Evolutionary conservation across 1,140 invertebrate species (phyloP).

Genomic region (Caenorhabditis brenneri): DNA sequence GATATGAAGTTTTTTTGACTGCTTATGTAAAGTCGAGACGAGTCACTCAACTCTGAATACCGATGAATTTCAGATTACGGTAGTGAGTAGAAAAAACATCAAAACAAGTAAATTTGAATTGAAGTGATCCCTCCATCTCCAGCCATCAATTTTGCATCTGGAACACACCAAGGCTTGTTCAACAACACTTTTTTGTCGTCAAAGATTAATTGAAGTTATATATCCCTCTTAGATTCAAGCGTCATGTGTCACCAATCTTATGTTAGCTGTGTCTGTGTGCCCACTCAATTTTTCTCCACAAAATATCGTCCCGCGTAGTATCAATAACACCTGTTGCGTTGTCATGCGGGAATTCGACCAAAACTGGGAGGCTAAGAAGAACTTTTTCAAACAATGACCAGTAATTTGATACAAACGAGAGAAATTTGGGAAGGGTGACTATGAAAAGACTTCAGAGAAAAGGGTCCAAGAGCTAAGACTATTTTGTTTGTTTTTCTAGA

Average conservation of each 20-base stretch:
- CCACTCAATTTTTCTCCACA: not conserved
- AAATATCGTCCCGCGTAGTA: not conserved
- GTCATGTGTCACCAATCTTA: slow-evolving; percentile 24
- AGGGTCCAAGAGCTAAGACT: not conserved
- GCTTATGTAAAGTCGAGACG: not conserved
- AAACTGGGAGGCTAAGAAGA: too few relatives aligned
- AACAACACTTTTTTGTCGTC: slow-evolving; percentile 13
- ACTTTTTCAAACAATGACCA: too few relatives aligned
- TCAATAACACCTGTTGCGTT: slow-evolving; percentile 31
- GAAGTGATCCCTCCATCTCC: not conserved
- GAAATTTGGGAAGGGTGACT: not conserved
- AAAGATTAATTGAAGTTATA: slow-evolving; percentile 44
- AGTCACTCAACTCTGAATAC: slow-evolving; percentile 1
- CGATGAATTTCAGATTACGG: slow-evolving; percentile 15
- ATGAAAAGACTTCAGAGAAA: not conserved
- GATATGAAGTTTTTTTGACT: not conserved
- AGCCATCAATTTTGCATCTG: not conserved
- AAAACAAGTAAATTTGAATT: not conserved
- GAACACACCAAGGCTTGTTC: not conserved
- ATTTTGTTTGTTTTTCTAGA: not conserved
- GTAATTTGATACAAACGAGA: too few relatives aligned
- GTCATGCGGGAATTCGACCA: not conserved
- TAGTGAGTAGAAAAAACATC: not conserved
- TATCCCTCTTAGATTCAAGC: not conserved
- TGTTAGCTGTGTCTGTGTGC: not conserved